Percentiles rank a stretch among this genome's conserved stretches.
Conservation (phyloP, 2,113 vertebrate species). For the Mola mola region DNA sequence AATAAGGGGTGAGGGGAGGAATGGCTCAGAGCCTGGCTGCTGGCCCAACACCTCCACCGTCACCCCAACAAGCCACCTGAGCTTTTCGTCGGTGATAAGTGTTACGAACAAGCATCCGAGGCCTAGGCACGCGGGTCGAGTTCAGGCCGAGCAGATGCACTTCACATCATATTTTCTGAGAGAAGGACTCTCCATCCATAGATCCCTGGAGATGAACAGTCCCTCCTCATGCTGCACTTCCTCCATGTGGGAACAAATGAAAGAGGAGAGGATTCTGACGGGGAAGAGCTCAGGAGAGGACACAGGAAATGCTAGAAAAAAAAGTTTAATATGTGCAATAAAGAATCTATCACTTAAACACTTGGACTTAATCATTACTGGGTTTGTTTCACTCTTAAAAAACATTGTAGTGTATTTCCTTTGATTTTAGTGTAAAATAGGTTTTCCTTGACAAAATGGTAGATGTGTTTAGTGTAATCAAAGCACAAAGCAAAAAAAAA, state of each 20-base stretch:
- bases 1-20: not conserved
- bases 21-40: not conserved
- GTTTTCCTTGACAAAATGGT: not conserved
- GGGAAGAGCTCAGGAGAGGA: constrained; percentile 7
- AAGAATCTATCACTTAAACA: too few relatives aligned
- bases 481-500: constrained; percentile 4
- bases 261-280: not conserved
- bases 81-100: not conserved
- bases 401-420: not conserved
- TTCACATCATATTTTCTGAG: constrained; percentile 15
- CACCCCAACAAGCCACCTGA: not conserved
- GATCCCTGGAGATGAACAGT: too few relatives aligned
- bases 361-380: too few relatives aligned
- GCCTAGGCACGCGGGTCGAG: constrained; percentile 18
- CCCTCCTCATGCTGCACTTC: not conserved
- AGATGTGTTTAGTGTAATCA: not conserved
- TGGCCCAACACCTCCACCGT: not conserved
- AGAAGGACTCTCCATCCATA: not conserved
- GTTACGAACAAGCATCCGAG: constrained; percentile 12
- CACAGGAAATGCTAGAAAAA: too few relatives aligned
- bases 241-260: not conserved
- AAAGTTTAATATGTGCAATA: too few relatives aligned
- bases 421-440: not conserved
- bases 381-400: too few relatives aligned
- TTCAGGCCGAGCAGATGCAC: constrained; percentile 44